phyloP scores from a whole-genome alignment of 2,113 vertebrate species.

The Arvicanthis niloticus region DNA sequence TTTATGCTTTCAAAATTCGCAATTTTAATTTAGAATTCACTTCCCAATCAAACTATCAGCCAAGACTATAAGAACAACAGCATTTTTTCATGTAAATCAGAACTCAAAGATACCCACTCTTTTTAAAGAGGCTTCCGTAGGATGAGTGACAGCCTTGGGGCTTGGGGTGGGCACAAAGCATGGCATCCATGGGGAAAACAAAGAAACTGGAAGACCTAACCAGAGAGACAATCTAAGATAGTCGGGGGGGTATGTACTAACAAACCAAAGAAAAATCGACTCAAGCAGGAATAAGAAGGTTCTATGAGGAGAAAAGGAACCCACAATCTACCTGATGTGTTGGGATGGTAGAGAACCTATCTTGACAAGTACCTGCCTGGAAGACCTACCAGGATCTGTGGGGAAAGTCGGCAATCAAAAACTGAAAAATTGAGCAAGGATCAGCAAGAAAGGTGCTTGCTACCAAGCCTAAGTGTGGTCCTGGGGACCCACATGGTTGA shows the following conservation, averaged over 20 bases:
- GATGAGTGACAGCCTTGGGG: not conserved
- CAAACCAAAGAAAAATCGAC: not conserved
- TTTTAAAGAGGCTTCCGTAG: not conserved
- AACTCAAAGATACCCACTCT: not conserved
- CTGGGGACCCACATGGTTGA: rapidly evolving
- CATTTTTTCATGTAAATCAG: slow-evolving; percentile 36
- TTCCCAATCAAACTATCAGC: not conserved
- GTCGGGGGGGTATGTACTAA: not conserved
- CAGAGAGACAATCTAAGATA: not conserved
- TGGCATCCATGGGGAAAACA: not conserved
- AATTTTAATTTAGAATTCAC: slow-evolving; percentile 46
- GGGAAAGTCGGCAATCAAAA: not conserved
- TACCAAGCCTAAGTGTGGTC: not conserved
- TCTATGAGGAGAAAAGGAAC: not conserved
- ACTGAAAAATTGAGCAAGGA: not conserved
- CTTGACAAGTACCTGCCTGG: not conserved
- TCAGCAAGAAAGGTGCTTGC: not conserved
- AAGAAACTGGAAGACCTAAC: not conserved
- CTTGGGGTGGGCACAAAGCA: not conserved
- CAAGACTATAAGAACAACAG: not conserved
- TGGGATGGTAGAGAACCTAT: not conserved
- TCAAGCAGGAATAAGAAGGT: not conserved
- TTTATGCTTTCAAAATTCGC: not conserved
- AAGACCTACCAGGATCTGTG: not conserved
- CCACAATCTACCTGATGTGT: not conserved